Evolutionary conservation across 2,113 vertebrate species (phyloP).

Genomic region (Hippocampus comes): DNA sequence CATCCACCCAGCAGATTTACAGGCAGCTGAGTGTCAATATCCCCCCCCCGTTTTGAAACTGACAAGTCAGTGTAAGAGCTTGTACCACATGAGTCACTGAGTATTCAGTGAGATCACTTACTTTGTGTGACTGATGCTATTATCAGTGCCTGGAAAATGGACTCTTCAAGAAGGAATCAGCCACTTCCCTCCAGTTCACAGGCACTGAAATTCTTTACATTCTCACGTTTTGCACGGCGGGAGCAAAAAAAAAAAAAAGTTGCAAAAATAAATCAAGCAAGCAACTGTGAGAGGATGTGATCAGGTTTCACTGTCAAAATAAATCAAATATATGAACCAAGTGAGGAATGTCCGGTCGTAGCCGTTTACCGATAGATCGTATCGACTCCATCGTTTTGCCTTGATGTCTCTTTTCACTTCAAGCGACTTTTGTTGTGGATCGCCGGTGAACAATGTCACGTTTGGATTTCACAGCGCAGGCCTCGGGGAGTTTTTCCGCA

Average conservation of each 20-base stretch:
- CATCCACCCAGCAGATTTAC: slow-evolving; percentile 49
- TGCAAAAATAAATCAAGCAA: background rate
- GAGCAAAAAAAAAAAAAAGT: slow-evolving; percentile 14
- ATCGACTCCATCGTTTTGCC: background rate
- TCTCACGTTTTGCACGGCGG: slow-evolving; percentile 3
- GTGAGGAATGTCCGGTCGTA: slow-evolving; percentile 1
- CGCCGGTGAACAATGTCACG: slow-evolving; percentile 13
- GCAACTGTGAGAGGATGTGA: background rate
- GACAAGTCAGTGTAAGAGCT: slow-evolving; percentile 35
- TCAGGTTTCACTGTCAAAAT: slow-evolving; percentile 28
- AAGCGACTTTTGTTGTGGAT: slow-evolving; percentile 23
- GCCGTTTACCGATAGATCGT: background rate
- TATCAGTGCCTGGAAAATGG: slow-evolving; percentile 2
- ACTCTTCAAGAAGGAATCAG: background rate
- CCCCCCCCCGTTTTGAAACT: background rate
- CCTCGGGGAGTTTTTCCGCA: slow-evolving; percentile 25
- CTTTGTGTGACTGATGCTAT: slow-evolving; percentile 20
- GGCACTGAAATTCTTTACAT: slow-evolving; percentile 22
- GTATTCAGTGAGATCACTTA: slow-evolving; percentile 17
- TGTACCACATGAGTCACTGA: slow-evolving; percentile 18
- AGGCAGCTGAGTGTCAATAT: slow-evolving; percentile 28
- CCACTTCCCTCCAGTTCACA: background rate
- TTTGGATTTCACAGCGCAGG: slow-evolving; percentile 38
- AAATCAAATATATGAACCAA: background rate
- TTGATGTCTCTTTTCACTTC: slow-evolving; percentile 9